Evolutionary conservation across 2,888 invertebrate species (phyloP), one percentile per base, ranked within the genome.

Genomic region (Sympetrum striolatum): DNA sequence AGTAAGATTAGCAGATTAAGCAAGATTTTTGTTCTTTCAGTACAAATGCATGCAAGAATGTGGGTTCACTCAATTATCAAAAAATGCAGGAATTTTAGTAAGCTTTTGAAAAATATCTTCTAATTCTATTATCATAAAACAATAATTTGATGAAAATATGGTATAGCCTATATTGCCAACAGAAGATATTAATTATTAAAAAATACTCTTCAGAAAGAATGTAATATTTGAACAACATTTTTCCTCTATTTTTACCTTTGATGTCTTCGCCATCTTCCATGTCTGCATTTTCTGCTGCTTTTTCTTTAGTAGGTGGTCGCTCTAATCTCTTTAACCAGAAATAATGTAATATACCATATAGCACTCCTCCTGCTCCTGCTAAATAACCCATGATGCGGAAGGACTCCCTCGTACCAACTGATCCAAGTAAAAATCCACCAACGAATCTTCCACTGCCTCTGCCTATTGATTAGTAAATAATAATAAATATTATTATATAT

Each of bases 391-490:
- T 97, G 91, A 97, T 95, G 25, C 97, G 95, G 93, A 97, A 98
- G 0, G 97, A 96, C 93, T 97, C 96, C 91, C 97, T 94, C 10
- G 97, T 97, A 0, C 97, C 97, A 80, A 96, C 95, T 90, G 96
- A 96, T 0, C 96, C 96, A 91, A 97, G 97, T 18, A 97, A 94
- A 25, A 96, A 95, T 80, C 97, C 97, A 35, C 97, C 97, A 12
- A 96, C 95, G 92, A 97, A 97, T 92, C 97, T 97, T 35, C 97
- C 97, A 93, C 97, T 97, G 58, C 97, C 97, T 92, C 97, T 95
- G 8, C 97, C 97, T 96, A 91, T n/a, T n/a, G n/a, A n/a, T n/a
- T n/a, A n/a, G n/a, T n/a, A n/a, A n/a, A n/a, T n/a, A n/a, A n/a
- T n/a, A n/a, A n/a, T n/a, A n/a, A n/a, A n/a, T n/a, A n/a, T n/a